Evolutionary conservation across 2,113 vertebrate genomes (phyloP).

Genomic region (Rana temporaria): DNA sequence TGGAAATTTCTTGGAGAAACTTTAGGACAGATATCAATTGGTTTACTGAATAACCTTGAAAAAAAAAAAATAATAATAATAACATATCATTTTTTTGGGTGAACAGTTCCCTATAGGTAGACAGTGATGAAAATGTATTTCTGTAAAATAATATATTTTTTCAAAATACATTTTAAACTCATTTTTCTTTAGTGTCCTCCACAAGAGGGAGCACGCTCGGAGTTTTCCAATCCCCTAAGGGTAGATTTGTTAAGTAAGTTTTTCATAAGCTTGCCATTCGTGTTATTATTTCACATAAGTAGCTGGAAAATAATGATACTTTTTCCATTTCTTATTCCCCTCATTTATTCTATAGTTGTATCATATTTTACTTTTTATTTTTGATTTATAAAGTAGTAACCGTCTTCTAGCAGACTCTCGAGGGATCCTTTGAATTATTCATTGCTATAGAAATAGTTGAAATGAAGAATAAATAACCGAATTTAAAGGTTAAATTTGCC

Average conservation of each 20-base stretch:
- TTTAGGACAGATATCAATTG: too few species aligned
- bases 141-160: background rate
- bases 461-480: constrained; percentile 46
- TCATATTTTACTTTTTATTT: constrained; percentile 47
- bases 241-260: background rate
- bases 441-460: constrained; percentile 52
- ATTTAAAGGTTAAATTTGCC: constrained; percentile 54
- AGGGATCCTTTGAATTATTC: constrained; percentile 42
- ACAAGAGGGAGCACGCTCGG: constrained; percentile 9
- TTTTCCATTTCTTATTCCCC: constrained; percentile 39
- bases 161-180: background rate
- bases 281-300: constrained; percentile 44
- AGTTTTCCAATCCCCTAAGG: background rate
- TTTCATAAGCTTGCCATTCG: constrained; percentile 23
- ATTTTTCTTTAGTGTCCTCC: background rate
- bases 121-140: too few species aligned
- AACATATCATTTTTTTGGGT: too few species aligned
- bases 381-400: constrained; percentile 54
- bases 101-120: too few species aligned
- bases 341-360: constrained; percentile 16
- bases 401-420: constrained; percentile 46
- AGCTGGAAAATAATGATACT: constrained; percentile 33
- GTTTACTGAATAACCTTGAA: too few species aligned
- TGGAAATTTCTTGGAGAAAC: too few species aligned
- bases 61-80: too few species aligned